These are phyloP conservation scores for Sebastes matsubarae DNA, from an alignment of 2,797 vertebrate genomes.

Conservation along the genomic window DNA sequence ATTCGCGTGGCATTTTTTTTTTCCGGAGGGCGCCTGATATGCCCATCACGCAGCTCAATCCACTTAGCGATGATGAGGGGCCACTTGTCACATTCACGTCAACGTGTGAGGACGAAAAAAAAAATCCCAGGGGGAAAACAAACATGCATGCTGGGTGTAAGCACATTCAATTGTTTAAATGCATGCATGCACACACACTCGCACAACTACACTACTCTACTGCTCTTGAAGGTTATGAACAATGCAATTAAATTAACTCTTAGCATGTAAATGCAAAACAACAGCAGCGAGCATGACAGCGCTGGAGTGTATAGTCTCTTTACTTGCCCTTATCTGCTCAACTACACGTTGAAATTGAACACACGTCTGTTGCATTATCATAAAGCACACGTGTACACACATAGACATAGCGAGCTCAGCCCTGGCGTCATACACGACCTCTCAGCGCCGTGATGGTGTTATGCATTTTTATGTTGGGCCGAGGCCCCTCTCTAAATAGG, in stretches of 20 bases:
- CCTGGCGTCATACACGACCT: conserved; percentile 51
- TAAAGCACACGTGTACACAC: conserved; percentile 31
- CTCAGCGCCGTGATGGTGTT: conserved; percentile 50
- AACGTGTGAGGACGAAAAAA: conserved; percentile 5
- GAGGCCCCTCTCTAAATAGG: conserved; percentile 77
- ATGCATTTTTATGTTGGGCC: conserved; percentile 79
- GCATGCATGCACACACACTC: not conserved
- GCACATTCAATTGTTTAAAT: conserved; percentile 16
- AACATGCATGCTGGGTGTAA: not conserved
- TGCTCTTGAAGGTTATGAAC: conserved; percentile 38
- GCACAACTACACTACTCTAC: not conserved
- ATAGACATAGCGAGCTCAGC: conserved; percentile 5
- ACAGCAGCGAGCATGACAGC: not conserved
- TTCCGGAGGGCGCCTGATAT: conserved; percentile 43
- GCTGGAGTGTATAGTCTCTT: not conserved
- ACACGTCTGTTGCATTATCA: conserved; percentile 39
- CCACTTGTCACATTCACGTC: conserved; percentile 42
- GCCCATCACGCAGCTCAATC: conserved; percentile 48
- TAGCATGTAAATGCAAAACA: not conserved
- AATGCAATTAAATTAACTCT: conserved; percentile 36
- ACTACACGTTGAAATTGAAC: conserved; percentile 26
- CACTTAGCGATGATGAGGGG: conserved; percentile 53
- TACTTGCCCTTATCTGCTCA: conserved; percentile 20
- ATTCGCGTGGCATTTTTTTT: conserved; percentile 42
- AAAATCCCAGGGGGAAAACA: conserved; percentile 4